phyloP scores from a whole-genome alignment of 1,140 invertebrate genomes.

The Drosophila nebulosa region DNA sequence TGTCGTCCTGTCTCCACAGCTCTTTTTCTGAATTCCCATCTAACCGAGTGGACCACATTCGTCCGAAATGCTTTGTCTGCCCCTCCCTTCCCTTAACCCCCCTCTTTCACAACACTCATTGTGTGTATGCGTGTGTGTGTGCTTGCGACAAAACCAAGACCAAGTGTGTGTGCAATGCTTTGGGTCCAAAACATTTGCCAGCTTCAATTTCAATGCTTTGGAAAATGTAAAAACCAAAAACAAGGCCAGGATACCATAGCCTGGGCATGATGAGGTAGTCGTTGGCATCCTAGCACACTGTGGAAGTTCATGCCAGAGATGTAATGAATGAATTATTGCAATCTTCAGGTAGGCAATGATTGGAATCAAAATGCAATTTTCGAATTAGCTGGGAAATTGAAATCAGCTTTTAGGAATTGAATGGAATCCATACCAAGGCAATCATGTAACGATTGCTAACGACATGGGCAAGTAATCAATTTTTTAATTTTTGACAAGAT shows the following conservation, averaged over 20 bases:
- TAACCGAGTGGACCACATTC: slow-evolving; percentile 7
- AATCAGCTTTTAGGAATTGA: background rate
- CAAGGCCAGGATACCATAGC: background rate
- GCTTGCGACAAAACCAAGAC: slow-evolving; percentile 25
- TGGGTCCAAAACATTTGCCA: slow-evolving; percentile 44
- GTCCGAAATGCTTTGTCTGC: slow-evolving; percentile 3
- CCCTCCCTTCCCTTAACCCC: background rate
- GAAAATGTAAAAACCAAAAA: slow-evolving; percentile 14
- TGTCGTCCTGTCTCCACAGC: too few relatives aligned
- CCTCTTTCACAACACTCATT: background rate
- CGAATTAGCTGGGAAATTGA: background rate
- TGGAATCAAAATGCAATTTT: background rate
- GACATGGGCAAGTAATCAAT: too few relatives aligned
- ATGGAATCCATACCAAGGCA: background rate
- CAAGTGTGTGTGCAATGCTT: slow-evolving; percentile 17
- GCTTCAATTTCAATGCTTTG: slow-evolving; percentile 49
- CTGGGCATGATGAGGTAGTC: background rate
- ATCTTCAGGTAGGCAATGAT: background rate
- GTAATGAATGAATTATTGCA: slow-evolving; percentile 38
- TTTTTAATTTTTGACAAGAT: too few relatives aligned
- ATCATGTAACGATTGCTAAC: too few relatives aligned
- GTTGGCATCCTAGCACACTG: background rate
- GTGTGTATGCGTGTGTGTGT: background rate
- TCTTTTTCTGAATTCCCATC: background rate
- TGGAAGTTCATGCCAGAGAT: slow-evolving; percentile 20